These are phyloP conservation scores for Egretta garzetta DNA, from an alignment of 2,113 vertebrate species.

Conservation along the genomic window DNA sequence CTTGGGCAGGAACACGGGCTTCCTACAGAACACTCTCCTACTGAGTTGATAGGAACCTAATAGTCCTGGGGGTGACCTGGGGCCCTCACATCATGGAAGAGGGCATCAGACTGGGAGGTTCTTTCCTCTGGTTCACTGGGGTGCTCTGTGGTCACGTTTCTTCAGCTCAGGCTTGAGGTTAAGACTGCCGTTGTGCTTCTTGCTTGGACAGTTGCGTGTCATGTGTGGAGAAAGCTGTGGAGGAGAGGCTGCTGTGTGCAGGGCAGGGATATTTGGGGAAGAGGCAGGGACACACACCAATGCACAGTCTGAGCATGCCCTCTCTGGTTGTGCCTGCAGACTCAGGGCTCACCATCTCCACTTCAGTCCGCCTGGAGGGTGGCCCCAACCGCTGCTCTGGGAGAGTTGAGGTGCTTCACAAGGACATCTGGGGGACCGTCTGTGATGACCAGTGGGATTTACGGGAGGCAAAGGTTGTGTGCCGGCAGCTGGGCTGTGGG, in stretches of 20 bases:
- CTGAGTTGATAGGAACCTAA: neutral
- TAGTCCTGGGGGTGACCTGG: neutral
- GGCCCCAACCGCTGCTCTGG: constrained; percentile 83
- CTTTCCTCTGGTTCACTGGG: neutral
- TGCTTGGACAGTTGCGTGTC: neutral
- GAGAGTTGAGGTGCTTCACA: constrained; percentile 83
- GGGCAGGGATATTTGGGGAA: neutral
- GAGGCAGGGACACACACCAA: no score
- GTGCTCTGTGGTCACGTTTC: neutral
- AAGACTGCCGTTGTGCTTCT: neutral
- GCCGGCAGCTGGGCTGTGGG: constrained; percentile 44
- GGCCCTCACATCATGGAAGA: neutral
- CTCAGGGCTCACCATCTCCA: neutral
- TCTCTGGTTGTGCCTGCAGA: neutral
- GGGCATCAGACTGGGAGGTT: neutral
- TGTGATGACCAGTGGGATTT: constrained; percentile 51
- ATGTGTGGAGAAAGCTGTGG: neutral
- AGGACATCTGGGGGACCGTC: constrained; percentile 79
- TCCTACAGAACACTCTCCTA: neutral
- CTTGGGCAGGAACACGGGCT: neutral
- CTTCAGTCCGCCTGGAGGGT: constrained; percentile 78
- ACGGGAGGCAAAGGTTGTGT: constrained; percentile 28
- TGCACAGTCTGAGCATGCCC: neutral
- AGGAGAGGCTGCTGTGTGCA: neutral
- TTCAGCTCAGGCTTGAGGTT: neutral